Conservation (phyloP, 2,797 vertebrate genomes). For the Enteromius fasciolatus region DNA sequence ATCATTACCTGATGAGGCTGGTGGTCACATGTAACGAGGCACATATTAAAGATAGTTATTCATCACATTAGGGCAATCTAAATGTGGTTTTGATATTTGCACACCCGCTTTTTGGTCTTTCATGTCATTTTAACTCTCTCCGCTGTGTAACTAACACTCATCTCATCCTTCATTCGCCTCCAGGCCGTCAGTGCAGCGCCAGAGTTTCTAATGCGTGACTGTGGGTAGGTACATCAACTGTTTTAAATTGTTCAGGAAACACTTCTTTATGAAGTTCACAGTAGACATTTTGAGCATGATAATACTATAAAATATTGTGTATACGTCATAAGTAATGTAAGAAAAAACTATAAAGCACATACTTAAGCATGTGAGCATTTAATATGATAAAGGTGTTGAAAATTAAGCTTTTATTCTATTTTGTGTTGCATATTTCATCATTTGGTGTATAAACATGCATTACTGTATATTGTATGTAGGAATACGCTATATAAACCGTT, state of each 20-base stretch:
- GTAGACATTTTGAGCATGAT: not conserved
- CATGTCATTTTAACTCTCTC: slow-evolving; percentile 60
- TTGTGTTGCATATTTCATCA: not conserved
- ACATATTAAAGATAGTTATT: not conserved
- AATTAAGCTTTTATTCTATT: not conserved
- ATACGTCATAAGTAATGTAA: not conserved
- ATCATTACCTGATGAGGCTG: not conserved
- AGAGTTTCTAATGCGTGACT: slow-evolving; percentile 81
- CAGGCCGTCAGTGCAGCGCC: slow-evolving; percentile 80
- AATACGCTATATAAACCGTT: not conserved
- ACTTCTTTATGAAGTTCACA: not conserved
- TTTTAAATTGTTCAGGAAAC: slow-evolving; percentile 4
- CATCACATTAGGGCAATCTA: not conserved
- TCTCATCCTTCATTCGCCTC: slow-evolving; percentile 81
- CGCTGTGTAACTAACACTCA: slow-evolving; percentile 76
- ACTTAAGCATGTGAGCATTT: not conserved
- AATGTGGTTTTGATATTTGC: slow-evolving; percentile 66
- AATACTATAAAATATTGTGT: not conserved
- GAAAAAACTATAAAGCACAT: not conserved
- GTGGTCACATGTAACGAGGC: slow-evolving; percentile 1
- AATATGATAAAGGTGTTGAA: not conserved
- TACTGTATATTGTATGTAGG: not conserved
- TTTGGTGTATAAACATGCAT: not conserved
- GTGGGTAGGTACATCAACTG: slow-evolving; percentile 74
- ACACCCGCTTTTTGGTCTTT: slow-evolving; percentile 49